phyloP scores from a whole-genome alignment of 1,140 invertebrate species.

The Tenebrio molitor region DNA sequence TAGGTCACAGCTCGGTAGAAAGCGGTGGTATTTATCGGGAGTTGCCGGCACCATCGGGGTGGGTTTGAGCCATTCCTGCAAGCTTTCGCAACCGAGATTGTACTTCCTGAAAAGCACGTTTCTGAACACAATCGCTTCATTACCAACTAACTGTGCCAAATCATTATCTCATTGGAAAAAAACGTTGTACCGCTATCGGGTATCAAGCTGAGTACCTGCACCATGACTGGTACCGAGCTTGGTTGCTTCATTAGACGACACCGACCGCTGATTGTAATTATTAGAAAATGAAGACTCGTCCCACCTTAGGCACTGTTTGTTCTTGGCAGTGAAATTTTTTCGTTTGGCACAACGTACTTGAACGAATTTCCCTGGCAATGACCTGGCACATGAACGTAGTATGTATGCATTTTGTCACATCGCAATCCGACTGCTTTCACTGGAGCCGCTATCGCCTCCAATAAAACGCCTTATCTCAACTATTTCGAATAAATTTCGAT shows the following conservation, averaged over 20 bases:
- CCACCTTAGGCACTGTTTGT: constrained; percentile 16
- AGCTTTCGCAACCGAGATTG: constrained; percentile 1
- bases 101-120: constrained; percentile 8
- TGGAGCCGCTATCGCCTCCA: background rate
- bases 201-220: constrained; percentile 18
- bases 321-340: constrained; percentile 48
- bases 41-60: too few relatives aligned
- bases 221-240: background rate
- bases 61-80: too few relatives aligned
- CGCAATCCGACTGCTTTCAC: background rate
- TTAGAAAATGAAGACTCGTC: constrained; percentile 32
- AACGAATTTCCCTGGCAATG: constrained; percentile 48
- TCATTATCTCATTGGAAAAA: constrained; percentile 27
- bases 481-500: constrained; percentile 1
- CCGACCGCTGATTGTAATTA: constrained; percentile 25
- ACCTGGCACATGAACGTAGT: constrained; percentile 19
- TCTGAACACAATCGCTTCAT: constrained; percentile 26
- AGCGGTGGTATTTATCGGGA: too few relatives aligned
- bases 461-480: background rate
- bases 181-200: constrained; percentile 29
- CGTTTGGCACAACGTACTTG: constrained; percentile 6
- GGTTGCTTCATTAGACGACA: constrained; percentile 35
- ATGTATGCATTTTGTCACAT: background rate
- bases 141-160: constrained; percentile 36
- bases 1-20: too few relatives aligned